Evolutionary conservation across 2,888 invertebrate species (phyloP).

Genomic region (Maniola hyperantus): DNA sequence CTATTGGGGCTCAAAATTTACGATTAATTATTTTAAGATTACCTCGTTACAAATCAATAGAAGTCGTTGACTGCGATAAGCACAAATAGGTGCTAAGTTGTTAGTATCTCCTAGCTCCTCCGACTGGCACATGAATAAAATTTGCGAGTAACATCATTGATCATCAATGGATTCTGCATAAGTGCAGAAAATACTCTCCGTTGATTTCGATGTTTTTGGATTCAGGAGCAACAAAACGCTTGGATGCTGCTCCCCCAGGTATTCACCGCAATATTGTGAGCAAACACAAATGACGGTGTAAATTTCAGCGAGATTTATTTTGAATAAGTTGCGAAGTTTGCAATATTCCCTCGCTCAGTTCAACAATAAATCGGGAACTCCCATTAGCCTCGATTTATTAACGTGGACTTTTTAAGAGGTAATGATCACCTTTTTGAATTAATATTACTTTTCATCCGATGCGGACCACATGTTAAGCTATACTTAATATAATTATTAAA

Average conservation of each 20-base stretch:
- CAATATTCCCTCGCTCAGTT: conserved; percentile 46
- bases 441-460: conserved; percentile 30
- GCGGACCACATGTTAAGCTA: neutral
- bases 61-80: no score
- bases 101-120: no score
- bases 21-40: no score
- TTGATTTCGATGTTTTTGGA: neutral
- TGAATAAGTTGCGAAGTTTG: conserved; percentile 44
- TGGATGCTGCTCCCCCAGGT: conserved; percentile 7
- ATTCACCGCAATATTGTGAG: conserved; percentile 25
- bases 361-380: conserved; percentile 51
- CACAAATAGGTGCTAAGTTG: no score
- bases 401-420: conserved; percentile 49
- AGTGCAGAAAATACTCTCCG: neutral
- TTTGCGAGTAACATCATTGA: no score
- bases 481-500: neutral
- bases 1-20: no score
- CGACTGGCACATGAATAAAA: no score
- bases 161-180: neutral
- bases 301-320: conserved; percentile 45
- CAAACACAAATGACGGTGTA: conserved; percentile 42
- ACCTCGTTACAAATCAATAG: no score
- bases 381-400: conserved; percentile 57
- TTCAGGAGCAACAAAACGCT: conserved; percentile 2
- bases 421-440: conserved; percentile 43